phyloP scores from a whole-genome alignment of 1,140 invertebrate genomes.

The Anagrus nilaparvatae region DNA sequence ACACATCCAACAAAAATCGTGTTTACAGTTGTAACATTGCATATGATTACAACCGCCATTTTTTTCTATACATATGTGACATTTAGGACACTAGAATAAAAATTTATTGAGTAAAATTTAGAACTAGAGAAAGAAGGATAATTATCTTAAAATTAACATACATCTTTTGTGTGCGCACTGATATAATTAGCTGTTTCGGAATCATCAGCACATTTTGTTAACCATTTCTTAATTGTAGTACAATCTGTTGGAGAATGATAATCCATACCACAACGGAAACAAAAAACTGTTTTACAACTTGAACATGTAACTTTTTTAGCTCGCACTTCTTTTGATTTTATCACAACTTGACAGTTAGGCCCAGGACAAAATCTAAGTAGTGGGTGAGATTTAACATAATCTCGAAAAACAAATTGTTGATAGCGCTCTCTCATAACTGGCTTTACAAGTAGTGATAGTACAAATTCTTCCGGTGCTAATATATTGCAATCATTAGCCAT shows the following conservation, averaged over 20 bases:
- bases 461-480: constrained; percentile 91
- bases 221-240: constrained; percentile 90
- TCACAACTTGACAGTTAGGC: constrained; percentile 84
- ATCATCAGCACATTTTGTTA: constrained; percentile 98
- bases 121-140: background rate
- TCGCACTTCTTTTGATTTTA: constrained; percentile 63
- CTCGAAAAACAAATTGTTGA: constrained; percentile 89
- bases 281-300: constrained; percentile 70
- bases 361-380: constrained; percentile 90
- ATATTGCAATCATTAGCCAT: constrained; percentile 92
- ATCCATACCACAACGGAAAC: constrained; percentile 80
- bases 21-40: constrained; percentile 97
- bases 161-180: constrained; percentile 92
- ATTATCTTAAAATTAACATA: constrained; percentile 31
- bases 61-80: constrained; percentile 99
- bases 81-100: constrained; percentile 81
- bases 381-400: constrained; percentile 91
- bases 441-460: constrained; percentile 71
- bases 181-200: constrained; percentile 99
- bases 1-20: constrained; percentile 99
- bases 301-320: constrained; percentile 74
- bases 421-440: constrained; percentile 80
- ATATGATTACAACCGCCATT: constrained; percentile 99
- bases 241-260: constrained; percentile 99
- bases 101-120: background rate